Conservation (phyloP, 2,888 invertebrate genomes). For the Parelbella ahira region DNA sequence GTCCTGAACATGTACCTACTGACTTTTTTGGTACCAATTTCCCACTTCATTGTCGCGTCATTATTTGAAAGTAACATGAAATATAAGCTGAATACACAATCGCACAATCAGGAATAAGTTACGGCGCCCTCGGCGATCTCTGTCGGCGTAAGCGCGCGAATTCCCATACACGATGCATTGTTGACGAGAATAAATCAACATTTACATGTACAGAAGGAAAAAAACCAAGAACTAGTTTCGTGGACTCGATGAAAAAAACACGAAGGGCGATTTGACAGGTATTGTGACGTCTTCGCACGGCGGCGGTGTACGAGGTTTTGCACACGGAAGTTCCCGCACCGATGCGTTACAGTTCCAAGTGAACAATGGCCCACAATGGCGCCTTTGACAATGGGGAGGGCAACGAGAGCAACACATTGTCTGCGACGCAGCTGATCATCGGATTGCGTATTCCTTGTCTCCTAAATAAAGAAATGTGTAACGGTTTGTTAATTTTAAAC, state of each 20-base stretch:
- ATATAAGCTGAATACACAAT: slow-evolving; percentile 29
- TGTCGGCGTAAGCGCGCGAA: slow-evolving; percentile 36
- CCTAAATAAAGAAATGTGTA: slow-evolving; percentile 20
- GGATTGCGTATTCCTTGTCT: slow-evolving; percentile 20
- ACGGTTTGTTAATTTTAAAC: slow-evolving; percentile 30
- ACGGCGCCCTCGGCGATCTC: not conserved
- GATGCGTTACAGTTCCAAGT: slow-evolving; percentile 53
- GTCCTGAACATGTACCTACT: no score
- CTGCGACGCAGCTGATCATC: slow-evolving; percentile 60
- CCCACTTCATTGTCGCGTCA: slow-evolving; percentile 50
- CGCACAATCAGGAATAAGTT: slow-evolving; percentile 23
- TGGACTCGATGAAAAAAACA: slow-evolving; percentile 36
- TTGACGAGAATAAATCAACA: slow-evolving; percentile 77
- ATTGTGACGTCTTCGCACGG: slow-evolving; percentile 51
- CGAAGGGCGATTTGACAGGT: slow-evolving; percentile 47
- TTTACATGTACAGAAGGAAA: slow-evolving; percentile 68
- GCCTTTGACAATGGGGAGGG: slow-evolving; percentile 54
- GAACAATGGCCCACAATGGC: slow-evolving; percentile 60
- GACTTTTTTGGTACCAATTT: slow-evolving; percentile 40
- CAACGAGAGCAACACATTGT: slow-evolving; percentile 64
- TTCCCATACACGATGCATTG: slow-evolving; percentile 66
- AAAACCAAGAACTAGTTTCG: slow-evolving; percentile 70
- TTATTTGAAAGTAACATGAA: slow-evolving; percentile 38
- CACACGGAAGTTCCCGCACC: slow-evolving; percentile 69
- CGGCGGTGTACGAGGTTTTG: no score